phyloP scores from a whole-genome alignment of 2,113 vertebrate genomes.

The Cynoglossus semilaevis region DNA sequence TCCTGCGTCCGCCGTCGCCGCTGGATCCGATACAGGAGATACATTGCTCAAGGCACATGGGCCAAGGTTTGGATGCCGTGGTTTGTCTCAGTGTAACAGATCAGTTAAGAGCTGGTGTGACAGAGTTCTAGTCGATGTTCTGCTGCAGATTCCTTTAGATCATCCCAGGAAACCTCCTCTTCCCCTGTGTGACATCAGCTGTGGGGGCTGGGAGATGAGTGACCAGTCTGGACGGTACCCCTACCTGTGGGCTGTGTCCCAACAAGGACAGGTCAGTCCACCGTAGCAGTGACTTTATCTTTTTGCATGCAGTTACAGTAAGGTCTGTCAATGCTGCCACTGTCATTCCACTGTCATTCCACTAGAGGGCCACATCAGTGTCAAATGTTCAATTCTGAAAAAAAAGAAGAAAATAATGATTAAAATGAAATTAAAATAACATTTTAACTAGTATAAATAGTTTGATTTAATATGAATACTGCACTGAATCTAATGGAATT shows the following conservation, averaged over 20 bases:
- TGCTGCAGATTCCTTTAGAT: constrained; percentile 69
- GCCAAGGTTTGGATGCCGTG: constrained; percentile 78
- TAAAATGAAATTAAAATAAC: too few species aligned
- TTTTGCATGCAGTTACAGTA: too few species aligned
- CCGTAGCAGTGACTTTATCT: not conserved
- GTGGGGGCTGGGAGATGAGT: constrained; percentile 91
- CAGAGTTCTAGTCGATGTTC: not conserved
- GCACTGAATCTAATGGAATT: too few species aligned
- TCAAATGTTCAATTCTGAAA: too few species aligned
- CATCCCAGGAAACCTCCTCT: constrained; percentile 74
- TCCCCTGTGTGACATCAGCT: constrained; percentile 91
- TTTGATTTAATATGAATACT: too few species aligned
- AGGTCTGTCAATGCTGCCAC: not conserved
- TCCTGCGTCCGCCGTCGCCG: constrained; percentile 91
- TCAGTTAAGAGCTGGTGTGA: not conserved
- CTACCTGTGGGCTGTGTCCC: constrained; percentile 90
- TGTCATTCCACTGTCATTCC: too few species aligned
- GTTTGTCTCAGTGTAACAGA: not conserved
- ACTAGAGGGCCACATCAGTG: too few species aligned
- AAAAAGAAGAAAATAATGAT: too few species aligned
- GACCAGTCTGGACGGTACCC: constrained; percentile 85
- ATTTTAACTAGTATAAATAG: too few species aligned
- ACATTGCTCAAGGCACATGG: constrained; percentile 87
- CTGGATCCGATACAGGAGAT: constrained; percentile 96
- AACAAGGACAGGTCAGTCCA: constrained; percentile 88